Evolutionary conservation across 2,888 invertebrate genomes (phyloP), one percentile per base, ranked within the genome.

Genomic region (Polietes domitor): DNA sequence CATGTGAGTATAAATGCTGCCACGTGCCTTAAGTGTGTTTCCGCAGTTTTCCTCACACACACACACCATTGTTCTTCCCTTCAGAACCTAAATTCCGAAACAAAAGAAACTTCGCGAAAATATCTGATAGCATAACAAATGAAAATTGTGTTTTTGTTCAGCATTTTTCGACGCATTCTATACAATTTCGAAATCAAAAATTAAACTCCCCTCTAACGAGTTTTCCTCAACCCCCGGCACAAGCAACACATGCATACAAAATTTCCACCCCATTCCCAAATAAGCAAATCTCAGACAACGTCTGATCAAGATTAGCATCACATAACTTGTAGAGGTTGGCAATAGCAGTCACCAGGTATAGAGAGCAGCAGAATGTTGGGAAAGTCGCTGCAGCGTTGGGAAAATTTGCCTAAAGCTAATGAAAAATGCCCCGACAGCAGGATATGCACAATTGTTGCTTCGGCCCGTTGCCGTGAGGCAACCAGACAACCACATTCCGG

Each of bases 1-100:
- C 28, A 28, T 28, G 15, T 37, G 37, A 12, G 37, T 9, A 65
- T 24, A 68, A 68, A n/a, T 24, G 68, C 68, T 85, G 87, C 81
- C 87, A 85, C 87, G 87, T 86, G 87, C 81, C 84, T 63, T 77
- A 85, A 86, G 86, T 83, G 87, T 77, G 87, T 82, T 77, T 75
- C 47, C 79, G 58, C 81, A 74, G 26, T 77, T 78, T 84, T 84
- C 81, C 68, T n/a, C n/a, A 50, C 63, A 75, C 26, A 32, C 17
- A 19, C 72, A 73, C 17, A 50, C 55, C 26, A 79, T 81, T 81
- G 55, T 84, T 73, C 61, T 65, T n/a, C 78, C 21, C 74, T 72
- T n/a, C n/a, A n/a, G 77, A 53, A 50, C 37, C 68, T 85, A 87
- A 87, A 83, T 81, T 76, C 75, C 80, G 78, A 63, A 85, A 87